Evolutionary conservation across 2,888 invertebrate species (phyloP).

Genomic region (Osedax fenrisi): DNA sequence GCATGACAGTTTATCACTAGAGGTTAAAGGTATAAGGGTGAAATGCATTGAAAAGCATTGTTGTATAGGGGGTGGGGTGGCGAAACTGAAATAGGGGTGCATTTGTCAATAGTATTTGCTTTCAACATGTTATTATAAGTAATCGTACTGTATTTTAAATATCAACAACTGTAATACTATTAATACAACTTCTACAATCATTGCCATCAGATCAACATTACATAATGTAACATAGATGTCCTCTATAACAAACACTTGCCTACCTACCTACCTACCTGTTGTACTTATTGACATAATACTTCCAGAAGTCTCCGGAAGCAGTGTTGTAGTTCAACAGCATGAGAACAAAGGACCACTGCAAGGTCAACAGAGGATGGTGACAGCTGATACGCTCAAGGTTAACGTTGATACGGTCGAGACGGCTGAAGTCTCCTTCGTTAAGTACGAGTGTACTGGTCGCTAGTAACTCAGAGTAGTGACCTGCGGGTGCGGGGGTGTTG

Average conservation of each 20-base stretch:
- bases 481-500: slow-evolving; percentile 36
- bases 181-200: too few relatives aligned
- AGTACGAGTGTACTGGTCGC: slow-evolving; percentile 54
- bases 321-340: slow-evolving; percentile 61
- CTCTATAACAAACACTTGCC: too few relatives aligned
- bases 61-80: background rate
- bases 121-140: too few relatives aligned
- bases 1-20: background rate
- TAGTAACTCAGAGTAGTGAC: slow-evolving; percentile 53
- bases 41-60: background rate
- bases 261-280: too few relatives aligned
- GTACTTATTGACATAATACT: background rate
- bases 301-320: background rate
- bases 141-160: too few relatives aligned
- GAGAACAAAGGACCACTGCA: slow-evolving; percentile 68
- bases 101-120: too few relatives aligned
- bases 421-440: slow-evolving; percentile 45
- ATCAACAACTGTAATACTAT: too few relatives aligned
- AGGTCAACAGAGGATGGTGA: slow-evolving; percentile 59
- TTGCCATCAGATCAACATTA: too few relatives aligned
- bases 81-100: background rate
- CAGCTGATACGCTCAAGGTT: slow-evolving; percentile 40
- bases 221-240: too few relatives aligned
- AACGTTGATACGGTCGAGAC: slow-evolving; percentile 43
- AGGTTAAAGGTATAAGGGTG: background rate